Conservation (phyloP, 2,888 invertebrate genomes). For the Camptogramma bilineatum region DNA sequence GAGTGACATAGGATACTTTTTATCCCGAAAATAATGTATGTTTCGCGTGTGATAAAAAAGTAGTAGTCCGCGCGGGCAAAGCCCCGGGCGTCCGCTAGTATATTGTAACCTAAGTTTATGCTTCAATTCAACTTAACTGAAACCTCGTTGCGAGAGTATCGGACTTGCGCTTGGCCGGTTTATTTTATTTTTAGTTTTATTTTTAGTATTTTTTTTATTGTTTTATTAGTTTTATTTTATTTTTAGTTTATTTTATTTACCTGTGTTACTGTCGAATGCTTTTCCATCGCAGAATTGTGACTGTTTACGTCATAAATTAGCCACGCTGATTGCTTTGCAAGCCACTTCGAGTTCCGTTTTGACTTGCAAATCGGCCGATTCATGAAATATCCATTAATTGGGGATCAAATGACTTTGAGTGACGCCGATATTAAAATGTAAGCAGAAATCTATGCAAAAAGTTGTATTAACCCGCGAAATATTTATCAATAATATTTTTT, state of each 20-base stretch:
- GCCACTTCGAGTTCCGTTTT: conserved; percentile 47
- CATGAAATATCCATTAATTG: conserved; percentile 49
- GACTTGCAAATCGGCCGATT: conserved; percentile 45
- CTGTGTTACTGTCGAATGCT: conserved; percentile 2
- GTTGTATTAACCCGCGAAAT: conserved; percentile 16
- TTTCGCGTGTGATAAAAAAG: too few relatives aligned
- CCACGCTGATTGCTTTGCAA: conserved; percentile 53
- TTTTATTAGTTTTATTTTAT: too few relatives aligned
- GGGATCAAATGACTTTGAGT: conserved; percentile 45
- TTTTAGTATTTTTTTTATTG: too few relatives aligned
- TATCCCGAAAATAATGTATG: too few relatives aligned
- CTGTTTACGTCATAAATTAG: conserved; percentile 60
- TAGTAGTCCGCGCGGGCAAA: too few relatives aligned
- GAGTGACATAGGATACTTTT: too few relatives aligned
- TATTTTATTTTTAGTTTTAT: too few relatives aligned
- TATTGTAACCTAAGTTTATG: too few relatives aligned
- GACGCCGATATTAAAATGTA: conserved; percentile 32
- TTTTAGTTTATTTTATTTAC: too few relatives aligned
- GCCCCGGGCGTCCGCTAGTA: too few relatives aligned
- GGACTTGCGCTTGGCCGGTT: too few relatives aligned
- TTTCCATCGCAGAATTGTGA: conserved; percentile 47
- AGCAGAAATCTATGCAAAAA: conserved; percentile 34
- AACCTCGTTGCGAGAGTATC: neutral
- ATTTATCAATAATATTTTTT: conserved; percentile 11
- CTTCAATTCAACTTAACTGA: neutral